phyloP scores from a whole-genome alignment of 1,140 invertebrate species.

The Lasaia peninsularis region DNA sequence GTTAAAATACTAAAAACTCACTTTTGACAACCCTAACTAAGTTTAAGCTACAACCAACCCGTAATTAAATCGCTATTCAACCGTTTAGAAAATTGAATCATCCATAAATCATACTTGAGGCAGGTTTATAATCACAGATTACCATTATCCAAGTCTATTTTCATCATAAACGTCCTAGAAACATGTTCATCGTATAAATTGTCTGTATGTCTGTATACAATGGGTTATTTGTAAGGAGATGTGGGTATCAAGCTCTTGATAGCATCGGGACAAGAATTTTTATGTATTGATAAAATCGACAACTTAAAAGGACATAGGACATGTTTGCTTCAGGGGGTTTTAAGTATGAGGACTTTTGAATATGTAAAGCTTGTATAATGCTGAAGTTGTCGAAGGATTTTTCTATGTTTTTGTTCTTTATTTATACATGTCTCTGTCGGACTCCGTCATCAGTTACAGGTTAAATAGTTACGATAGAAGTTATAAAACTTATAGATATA shows the following conservation, averaged over 20 bases:
- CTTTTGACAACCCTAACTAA: background rate
- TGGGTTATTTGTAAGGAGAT: conserved; percentile 5
- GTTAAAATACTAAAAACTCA: no score
- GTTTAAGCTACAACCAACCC: background rate
- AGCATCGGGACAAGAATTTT: conserved; percentile 7
- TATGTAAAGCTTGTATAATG: no score
- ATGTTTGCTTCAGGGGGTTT: no score
- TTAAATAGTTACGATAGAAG: no score
- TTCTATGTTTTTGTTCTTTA: no score
- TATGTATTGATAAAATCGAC: conserved; percentile 2
- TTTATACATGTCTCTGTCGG: no score
- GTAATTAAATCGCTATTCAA: conserved; percentile 5
- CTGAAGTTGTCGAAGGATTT: no score
- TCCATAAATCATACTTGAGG: background rate
- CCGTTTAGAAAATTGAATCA: conserved; percentile 7
- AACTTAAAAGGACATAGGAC: background rate
- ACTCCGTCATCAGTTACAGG: no score
- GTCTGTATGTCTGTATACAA: conserved; percentile 9
- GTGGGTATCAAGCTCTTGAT: background rate
- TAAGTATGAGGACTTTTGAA: no score
- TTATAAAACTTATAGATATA: no score
- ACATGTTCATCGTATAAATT: conserved; percentile 12
- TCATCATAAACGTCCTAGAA: conserved; percentile 8
- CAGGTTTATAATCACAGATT: conserved; percentile 7
- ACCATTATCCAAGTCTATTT: conserved; percentile 5